These are phyloP conservation scores for Brevimyrus niger DNA, from an alignment of 2,113 vertebrate genomes.

Conservation along the genomic window DNA sequence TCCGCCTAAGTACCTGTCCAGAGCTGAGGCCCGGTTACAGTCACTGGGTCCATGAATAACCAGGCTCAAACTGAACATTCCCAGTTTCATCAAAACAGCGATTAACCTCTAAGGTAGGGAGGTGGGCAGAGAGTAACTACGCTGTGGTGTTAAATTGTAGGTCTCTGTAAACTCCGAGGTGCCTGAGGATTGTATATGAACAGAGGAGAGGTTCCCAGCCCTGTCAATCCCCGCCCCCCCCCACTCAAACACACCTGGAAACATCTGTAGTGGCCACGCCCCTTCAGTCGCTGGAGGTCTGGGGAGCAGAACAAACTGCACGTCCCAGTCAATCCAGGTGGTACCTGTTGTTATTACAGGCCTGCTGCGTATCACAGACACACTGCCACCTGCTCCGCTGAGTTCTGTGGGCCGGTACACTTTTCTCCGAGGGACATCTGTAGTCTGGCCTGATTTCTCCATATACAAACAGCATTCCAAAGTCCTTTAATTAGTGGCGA, in stretches of 20 bases:
- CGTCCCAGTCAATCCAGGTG: background rate
- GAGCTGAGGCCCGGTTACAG: background rate
- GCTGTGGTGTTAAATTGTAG: background rate
- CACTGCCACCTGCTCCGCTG: background rate
- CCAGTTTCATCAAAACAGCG: background rate
- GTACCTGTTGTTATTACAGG: background rate
- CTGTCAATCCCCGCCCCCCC: background rate
- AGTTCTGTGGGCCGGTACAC: background rate
- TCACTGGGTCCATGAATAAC: too few relatives aligned
- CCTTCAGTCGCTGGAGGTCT: background rate
- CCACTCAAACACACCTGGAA: background rate
- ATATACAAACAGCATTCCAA: background rate
- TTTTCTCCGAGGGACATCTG: background rate
- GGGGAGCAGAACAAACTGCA: background rate
- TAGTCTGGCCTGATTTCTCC: background rate
- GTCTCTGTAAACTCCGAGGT: background rate
- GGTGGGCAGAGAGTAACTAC: background rate
- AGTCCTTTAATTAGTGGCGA: background rate
- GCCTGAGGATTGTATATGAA: background rate
- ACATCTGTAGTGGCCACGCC: background rate
- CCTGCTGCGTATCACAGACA: background rate
- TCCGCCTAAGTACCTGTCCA: background rate
- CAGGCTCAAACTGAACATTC: background rate
- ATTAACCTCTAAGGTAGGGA: background rate
- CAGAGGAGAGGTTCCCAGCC: background rate